Conservation (phyloP, 2,888 invertebrate genomes). For the Melinopterus prodromus region DNA sequence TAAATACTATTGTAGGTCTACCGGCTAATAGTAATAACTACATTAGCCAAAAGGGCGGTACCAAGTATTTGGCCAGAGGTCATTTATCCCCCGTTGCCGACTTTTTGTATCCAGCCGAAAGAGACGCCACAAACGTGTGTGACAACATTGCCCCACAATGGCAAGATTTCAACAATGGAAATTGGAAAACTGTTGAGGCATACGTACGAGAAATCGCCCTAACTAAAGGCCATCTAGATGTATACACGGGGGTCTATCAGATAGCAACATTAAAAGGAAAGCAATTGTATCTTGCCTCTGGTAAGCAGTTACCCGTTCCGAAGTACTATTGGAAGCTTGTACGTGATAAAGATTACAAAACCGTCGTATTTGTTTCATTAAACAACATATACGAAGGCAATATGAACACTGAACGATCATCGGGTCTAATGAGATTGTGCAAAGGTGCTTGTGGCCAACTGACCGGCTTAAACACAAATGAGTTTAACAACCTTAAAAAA, state of each 20-base stretch:
- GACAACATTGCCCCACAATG: background rate
- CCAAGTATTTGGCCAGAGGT: background rate
- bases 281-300: background rate
- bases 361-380: background rate
- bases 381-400: background rate
- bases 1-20: background rate
- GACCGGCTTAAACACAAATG: background rate
- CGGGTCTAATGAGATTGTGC: background rate
- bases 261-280: background rate
- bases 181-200: background rate
- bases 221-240: background rate
- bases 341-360: background rate
- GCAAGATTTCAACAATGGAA: background rate
- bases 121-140: background rate
- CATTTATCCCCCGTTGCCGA: background rate
- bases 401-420: background rate
- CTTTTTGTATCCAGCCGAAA: background rate
- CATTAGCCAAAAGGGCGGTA: background rate
- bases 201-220: background rate
- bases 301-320: background rate
- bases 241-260: background rate
- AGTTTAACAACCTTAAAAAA: background rate
- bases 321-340: background rate
- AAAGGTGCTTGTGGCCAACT: background rate
- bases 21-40: background rate